A percentile compares a stretch with the other conserved stretches of the same genome.
Evolutionary conservation across 2,797 vertebrate species (phyloP).

Genomic region (Chrosomus eos): DNA sequence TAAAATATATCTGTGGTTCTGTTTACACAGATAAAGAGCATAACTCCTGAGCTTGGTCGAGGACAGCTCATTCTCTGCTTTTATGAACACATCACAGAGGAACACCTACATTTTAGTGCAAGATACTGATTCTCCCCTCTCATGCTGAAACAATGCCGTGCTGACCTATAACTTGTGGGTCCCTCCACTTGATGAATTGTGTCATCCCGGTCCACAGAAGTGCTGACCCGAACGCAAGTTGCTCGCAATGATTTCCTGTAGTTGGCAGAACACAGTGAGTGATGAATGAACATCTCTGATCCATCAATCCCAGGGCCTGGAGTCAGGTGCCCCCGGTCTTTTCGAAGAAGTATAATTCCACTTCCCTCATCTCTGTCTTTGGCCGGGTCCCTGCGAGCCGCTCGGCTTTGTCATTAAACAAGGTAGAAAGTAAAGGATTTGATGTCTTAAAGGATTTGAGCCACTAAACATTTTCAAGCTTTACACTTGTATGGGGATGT

Average conservation of each 20-base stretch:
- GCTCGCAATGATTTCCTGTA: slow-evolving; percentile 67
- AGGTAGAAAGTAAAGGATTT: neutral
- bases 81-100: slow-evolving; percentile 63
- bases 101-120: slow-evolving; percentile 46
- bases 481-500: neutral
- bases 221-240: slow-evolving; percentile 73
- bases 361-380: slow-evolving; percentile 37
- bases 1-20: slow-evolving; percentile 24
- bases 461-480: neutral
- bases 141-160: slow-evolving; percentile 56
- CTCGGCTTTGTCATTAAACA: slow-evolving; percentile 32
- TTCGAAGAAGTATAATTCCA: slow-evolving; percentile 46
- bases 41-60: slow-evolving; percentile 46
- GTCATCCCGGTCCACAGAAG: slow-evolving; percentile 68
- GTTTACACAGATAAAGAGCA: slow-evolving; percentile 11
- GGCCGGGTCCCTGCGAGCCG: neutral
- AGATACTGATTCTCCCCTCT: slow-evolving; percentile 47
- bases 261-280: slow-evolving; percentile 66
- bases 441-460: slow-evolving; percentile 2
- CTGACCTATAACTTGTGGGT: slow-evolving; percentile 68
- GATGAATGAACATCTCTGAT: slow-evolving; percentile 71
- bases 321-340: slow-evolving; percentile 40
- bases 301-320: slow-evolving; percentile 68
- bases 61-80: slow-evolving; percentile 54
- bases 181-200: slow-evolving; percentile 73